Evolutionary conservation across 1,140 invertebrate genomes (phyloP).

Genomic region (Hestina assimilis): DNA sequence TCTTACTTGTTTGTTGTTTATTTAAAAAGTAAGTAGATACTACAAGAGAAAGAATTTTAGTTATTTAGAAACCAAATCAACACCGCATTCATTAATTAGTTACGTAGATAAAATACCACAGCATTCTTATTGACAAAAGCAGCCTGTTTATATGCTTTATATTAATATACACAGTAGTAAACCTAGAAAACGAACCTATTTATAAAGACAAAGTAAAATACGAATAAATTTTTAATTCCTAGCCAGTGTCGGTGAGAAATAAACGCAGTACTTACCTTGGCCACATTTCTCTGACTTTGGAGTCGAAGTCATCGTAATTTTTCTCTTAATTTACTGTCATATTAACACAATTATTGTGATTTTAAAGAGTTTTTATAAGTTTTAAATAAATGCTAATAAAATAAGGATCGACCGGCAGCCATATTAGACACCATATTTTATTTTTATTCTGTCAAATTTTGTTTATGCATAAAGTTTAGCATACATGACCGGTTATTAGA

Average conservation of each 20-base stretch:
- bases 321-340: slow-evolving; percentile 53
- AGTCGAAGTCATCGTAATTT: slow-evolving; percentile 70
- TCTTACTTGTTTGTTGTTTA: not conserved
- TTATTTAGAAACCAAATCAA: slow-evolving; percentile 4
- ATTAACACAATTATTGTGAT: slow-evolving; percentile 49
- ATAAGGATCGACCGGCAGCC: slow-evolving; percentile 69
- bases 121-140: not conserved
- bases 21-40: too few species aligned
- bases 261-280: slow-evolving; percentile 60
- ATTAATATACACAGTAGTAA: not conserved
- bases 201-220: slow-evolving; percentile 8
- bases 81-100: slow-evolving; percentile 3
- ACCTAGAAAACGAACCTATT: not conserved
- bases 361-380: slow-evolving; percentile 25
- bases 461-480: slow-evolving; percentile 14
- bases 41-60: not conserved
- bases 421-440: slow-evolving; percentile 65
- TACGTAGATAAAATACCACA: not conserved
- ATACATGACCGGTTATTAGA: not conserved
- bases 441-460: slow-evolving; percentile 43
- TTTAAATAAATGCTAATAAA: slow-evolving; percentile 49
- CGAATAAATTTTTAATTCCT: not conserved
- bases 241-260: slow-evolving; percentile 33
- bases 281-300: slow-evolving; percentile 72
- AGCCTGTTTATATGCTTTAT: not conserved